Evolutionary conservation across 1,140 invertebrate species (phyloP), one percentile per base, ranked within the genome.

Genomic region (Plodia interpunctella): DNA sequence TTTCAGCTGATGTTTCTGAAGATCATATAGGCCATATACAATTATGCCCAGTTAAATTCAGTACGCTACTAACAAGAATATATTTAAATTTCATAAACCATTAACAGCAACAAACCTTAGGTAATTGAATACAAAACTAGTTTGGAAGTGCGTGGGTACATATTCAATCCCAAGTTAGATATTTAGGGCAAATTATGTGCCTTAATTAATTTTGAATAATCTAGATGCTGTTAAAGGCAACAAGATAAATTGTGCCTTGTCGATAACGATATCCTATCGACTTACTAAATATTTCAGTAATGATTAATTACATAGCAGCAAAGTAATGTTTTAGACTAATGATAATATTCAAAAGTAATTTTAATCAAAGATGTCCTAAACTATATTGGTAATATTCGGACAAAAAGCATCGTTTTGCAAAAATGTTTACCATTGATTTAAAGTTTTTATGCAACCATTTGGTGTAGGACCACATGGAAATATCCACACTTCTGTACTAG

Each of bases 171-270:
- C 38, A 13, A 44, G 38, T n/a, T n/a, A 44, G 15, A 44, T 44
- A 44, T 44, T 44, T 15, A 15, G 38, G 38, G 13, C 38, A 10
- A 44, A 15, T 44, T 44, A 44, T 44, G n/a, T 44, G 38, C 38
- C 8, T 44, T 44, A 44, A 44, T 44, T 15, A 44, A 44, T 44
- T 0, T 44, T 44, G 38, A 44, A 44, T 44, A 44, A 44, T 44
- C 38, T 15, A 44, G 15, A 44, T 44, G 38, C 38, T 44, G 1
- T n/a, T 44, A 44, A 15, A 44, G 38, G 38, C n/a, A 44, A 44
- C 38, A 17, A 15, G 38, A 44, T 44, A 15, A 44, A 44, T 44
- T 44, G n/a, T 44, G n/a, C 15, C 38, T n/a, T 15, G 38, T 44
- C 38, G 13, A 44, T 44, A 44, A 4, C 38, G 38, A 44, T 44